A percentile compares a stretch with the other conserved stretches of the same genome.
phyloP scores from a whole-genome alignment of 2,113 vertebrate genomes.

The Acanthisitta chloris region DNA sequence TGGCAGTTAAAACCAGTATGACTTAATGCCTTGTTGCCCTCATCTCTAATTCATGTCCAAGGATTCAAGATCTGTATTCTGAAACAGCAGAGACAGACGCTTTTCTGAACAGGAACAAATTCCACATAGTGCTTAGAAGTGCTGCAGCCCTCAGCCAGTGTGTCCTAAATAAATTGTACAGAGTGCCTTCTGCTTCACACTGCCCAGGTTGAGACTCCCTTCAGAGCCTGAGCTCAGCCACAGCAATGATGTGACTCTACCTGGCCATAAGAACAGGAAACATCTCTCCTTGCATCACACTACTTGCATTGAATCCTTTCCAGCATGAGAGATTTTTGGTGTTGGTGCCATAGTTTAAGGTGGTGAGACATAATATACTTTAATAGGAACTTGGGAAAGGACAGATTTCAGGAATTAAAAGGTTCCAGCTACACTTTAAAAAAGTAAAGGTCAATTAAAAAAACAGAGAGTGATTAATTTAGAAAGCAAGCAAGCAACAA shows the following conservation, averaged over 20 bases:
- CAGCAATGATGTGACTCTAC: neutral
- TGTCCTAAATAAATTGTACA: neutral
- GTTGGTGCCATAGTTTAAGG: neutral
- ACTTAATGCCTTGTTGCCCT: neutral
- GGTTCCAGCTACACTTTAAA: neutral
- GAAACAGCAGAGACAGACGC: neutral
- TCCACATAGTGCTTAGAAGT: accelerated
- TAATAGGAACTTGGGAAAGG: neutral
- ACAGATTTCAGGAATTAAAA: neutral
- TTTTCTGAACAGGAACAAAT: neutral
- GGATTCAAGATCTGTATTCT: accelerated
- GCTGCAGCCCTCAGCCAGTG: neutral
- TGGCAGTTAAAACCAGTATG: neutral
- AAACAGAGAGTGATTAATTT: neutral
- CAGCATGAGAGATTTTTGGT: neutral
- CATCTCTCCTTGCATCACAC: neutral
- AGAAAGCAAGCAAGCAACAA: neutral
- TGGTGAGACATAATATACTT: neutral
- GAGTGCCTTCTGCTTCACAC: neutral
- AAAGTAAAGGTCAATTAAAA: neutral
- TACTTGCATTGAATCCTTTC: neutral
- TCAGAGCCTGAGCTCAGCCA: neutral
- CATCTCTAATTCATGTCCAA: neutral
- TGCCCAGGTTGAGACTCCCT: neutral
- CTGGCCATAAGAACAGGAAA: neutral